Conservation (phyloP, 2,888 invertebrate species). For the Tetropium fuscum region DNA sequence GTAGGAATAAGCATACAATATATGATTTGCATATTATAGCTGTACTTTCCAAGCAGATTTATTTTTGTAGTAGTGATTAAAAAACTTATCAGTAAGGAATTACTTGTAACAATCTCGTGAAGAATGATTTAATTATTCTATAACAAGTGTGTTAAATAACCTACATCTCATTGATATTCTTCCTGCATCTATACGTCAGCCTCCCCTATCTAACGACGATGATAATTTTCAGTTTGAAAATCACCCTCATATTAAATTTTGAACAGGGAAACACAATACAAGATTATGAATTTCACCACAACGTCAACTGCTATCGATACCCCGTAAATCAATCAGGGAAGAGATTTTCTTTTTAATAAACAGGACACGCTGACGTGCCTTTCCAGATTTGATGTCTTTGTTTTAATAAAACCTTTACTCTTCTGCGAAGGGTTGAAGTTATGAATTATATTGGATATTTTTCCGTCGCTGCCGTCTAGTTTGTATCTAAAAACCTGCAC, state of each 20-base stretch:
- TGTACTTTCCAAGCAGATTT: not conserved
- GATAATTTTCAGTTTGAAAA: constrained; percentile 56
- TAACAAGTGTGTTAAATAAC: constrained; percentile 39
- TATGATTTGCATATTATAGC: constrained; percentile 34
- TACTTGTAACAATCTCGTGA: not conserved
- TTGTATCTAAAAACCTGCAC: not conserved
- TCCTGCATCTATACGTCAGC: constrained; percentile 31
- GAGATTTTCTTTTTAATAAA: constrained; percentile 58
- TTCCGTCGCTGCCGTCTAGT: not conserved
- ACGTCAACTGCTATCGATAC: constrained; percentile 63
- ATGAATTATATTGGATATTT: constrained; percentile 14
- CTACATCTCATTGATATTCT: constrained; percentile 39
- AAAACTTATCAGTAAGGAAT: too few relatives aligned
- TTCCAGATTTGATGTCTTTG: constrained; percentile 50
- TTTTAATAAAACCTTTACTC: constrained; percentile 52
- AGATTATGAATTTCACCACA: constrained; percentile 62
- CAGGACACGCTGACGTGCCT: constrained; percentile 49
- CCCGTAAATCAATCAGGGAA: constrained; percentile 59
- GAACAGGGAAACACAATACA: constrained; percentile 60
- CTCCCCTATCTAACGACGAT: constrained; percentile 37
- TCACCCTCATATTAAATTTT: constrained; percentile 59
- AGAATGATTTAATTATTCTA: constrained; percentile 6
- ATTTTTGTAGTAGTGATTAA: not conserved
- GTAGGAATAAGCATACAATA: constrained; percentile 50
- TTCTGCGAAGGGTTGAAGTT: constrained; percentile 30